Conservation (phyloP, 2,888 invertebrate genomes). For the Nematopogon swammerdamellus region DNA sequence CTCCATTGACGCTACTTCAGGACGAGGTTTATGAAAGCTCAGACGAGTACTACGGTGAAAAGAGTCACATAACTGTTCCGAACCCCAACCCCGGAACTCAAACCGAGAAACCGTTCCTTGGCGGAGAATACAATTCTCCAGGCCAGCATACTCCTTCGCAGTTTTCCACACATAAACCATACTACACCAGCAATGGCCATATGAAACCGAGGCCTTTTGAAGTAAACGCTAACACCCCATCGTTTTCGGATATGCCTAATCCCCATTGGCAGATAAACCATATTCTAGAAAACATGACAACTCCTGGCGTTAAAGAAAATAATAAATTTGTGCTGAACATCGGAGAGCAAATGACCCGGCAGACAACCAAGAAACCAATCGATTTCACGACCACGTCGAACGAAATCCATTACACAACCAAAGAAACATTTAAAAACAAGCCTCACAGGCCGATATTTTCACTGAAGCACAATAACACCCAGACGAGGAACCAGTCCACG, state of each 20-base stretch:
- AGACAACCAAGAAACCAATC: slow-evolving; percentile 18
- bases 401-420: slow-evolving; percentile 3
- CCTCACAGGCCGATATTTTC: slow-evolving; percentile 23
- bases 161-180: slow-evolving; percentile 36
- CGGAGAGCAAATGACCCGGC: slow-evolving; percentile 34
- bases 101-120: slow-evolving; percentile 45
- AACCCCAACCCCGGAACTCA: slow-evolving; percentile 38
- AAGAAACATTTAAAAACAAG: slow-evolving; percentile 1
- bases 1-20: slow-evolving; percentile 23
- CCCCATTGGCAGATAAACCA: slow-evolving; percentile 52
- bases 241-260: slow-evolving; percentile 45
- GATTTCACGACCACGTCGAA: slow-evolving; percentile 7
- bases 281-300: slow-evolving; percentile 36
- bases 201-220: slow-evolving; percentile 45
- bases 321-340: slow-evolving; percentile 34
- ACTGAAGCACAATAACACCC: slow-evolving; percentile 21
- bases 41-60: slow-evolving; percentile 13
- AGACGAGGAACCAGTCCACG: slow-evolving; percentile 23
- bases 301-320: slow-evolving; percentile 35
- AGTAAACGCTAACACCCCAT: slow-evolving; percentile 25
- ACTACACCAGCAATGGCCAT: slow-evolving; percentile 25
- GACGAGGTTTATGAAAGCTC: slow-evolving; percentile 21
- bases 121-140: slow-evolving; percentile 24
- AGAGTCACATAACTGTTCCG: slow-evolving; percentile 19
- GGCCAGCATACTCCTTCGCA: slow-evolving; percentile 27